Conservation (phyloP, 2,113 vertebrate genomes). For the Triplophysa tibetana region DNA sequence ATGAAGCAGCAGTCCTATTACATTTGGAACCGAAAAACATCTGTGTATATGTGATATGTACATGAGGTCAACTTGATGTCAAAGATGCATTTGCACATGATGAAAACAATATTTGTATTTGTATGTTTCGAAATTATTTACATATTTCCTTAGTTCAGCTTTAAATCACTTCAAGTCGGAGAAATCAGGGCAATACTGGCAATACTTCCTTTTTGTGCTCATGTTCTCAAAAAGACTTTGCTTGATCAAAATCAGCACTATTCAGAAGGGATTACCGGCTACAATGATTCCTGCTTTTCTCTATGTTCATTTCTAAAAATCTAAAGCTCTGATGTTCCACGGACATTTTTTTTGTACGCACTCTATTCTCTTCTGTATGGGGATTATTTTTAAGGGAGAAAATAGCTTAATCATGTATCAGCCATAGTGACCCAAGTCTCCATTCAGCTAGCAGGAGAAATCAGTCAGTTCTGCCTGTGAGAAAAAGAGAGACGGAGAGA, state of each 20-base stretch:
- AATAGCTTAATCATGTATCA: conserved; percentile 24
- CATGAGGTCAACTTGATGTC: neutral
- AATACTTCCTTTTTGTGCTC: too few relatives aligned
- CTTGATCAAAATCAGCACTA: too few relatives aligned
- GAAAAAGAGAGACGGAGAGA: neutral
- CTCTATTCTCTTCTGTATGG: neutral
- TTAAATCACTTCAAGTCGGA: neutral
- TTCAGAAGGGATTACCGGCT: too few relatives aligned
- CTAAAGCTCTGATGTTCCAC: too few relatives aligned
- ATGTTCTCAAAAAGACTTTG: too few relatives aligned
- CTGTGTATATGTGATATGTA: conserved; percentile 55
- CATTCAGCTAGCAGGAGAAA: conserved; percentile 1
- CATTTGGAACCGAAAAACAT: conserved; percentile 66
- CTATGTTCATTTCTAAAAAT: too few relatives aligned
- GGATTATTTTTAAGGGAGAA: conserved; percentile 12
- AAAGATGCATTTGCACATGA: neutral
- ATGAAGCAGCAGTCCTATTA: conserved; percentile 65
- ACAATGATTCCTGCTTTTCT: too few relatives aligned
- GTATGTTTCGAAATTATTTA: too few relatives aligned
- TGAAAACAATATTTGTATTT: neutral
- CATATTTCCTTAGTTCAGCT: neutral
- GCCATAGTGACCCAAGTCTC: conserved; percentile 12
- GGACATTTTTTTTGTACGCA: too few relatives aligned
- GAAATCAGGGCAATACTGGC: neutral
- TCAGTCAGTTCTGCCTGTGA: conserved; percentile 2